Evolutionary conservation across 2,113 vertebrate species (phyloP), one percentile per base, ranked within the genome.

Genomic region (Paradoxurus hermaphroditus): DNA sequence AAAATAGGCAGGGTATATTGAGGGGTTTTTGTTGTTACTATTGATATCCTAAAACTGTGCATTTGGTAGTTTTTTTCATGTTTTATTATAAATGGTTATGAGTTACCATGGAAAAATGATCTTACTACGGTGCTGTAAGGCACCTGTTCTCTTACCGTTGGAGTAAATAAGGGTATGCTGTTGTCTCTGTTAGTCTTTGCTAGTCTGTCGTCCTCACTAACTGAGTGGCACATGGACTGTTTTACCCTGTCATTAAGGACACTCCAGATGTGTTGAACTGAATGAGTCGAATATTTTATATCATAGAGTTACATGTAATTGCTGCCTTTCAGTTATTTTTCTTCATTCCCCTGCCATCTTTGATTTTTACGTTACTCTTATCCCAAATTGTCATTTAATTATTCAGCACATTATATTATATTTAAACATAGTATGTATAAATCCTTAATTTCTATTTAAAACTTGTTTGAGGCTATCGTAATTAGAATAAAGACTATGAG

Each of bases 391-490:
- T 79, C 65, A 56, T 87, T 70, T 91, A 75, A 79, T 90, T 51
- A 82, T 83, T 89, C 21, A 62, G 41, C 9, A 11, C 51, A n/a
- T 85, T 82, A 3, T 79, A 34, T 85, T 85, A 3, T 79, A 34
- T 85, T 75, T 92, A 82, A 70, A 89, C 16, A 34, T 36, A 89
- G 23, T 68, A 0, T 65, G 21, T 68, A 1, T 63, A 95, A 94
- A 36, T 53, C 19, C 39, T 95, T 82, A 90, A 31, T 79, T 95
- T 84, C 53, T 83, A 34, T 67, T n/a, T 84, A 97, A 79, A 84
- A 59, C 68, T 87, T 78, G 9, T 86, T 86, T 95, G 84, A 21
- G 63, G 27, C 41, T 67, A 2, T 79, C 5, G 34, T 39, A 88
- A 67, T 67, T 36, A 10, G 59, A 88, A 41, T 51, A 65, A 94